Percentiles rank a stretch among this genome's conserved stretches.
Evolutionary conservation across 2,888 invertebrate genomes (phyloP).

Genomic region (Lepidochrysops patricia): DNA sequence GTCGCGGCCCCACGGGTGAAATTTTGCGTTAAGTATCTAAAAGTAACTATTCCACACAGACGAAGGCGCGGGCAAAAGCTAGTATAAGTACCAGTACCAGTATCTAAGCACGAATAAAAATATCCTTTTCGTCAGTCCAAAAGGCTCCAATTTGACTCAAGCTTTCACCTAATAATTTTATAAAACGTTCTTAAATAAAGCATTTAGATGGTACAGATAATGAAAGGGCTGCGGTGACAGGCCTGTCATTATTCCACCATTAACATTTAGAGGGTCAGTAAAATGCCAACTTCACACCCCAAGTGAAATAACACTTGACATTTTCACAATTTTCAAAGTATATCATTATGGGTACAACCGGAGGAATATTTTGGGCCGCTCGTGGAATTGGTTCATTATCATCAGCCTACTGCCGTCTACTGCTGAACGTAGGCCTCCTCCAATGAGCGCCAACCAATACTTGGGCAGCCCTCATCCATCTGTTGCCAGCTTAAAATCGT

Average conservation of each 20-base stretch:
- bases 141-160: neutral
- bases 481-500: too few relatives aligned
- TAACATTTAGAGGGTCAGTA: conserved; percentile 6
- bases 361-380: neutral
- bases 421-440: too few relatives aligned
- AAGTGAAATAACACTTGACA: conserved; percentile 4
- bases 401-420: too few relatives aligned
- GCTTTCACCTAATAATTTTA: neutral
- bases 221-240: conserved; percentile 12
- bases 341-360: neutral
- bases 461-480: too few relatives aligned
- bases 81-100: too few relatives aligned
- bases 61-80: too few relatives aligned
- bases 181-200: neutral
- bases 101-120: neutral
- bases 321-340: neutral
- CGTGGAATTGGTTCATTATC: too few relatives aligned
- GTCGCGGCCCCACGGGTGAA: too few relatives aligned
- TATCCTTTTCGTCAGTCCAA: neutral
- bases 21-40: too few relatives aligned
- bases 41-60: too few relatives aligned
- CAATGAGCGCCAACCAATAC: too few relatives aligned
- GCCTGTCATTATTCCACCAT: conserved; percentile 5
- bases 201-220: neutral
- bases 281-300: conserved; percentile 9